Base-by-base conservation (phyloP, 2,797 vertebrate genomes). In the Bucorvus abyssinicus region DNA sequence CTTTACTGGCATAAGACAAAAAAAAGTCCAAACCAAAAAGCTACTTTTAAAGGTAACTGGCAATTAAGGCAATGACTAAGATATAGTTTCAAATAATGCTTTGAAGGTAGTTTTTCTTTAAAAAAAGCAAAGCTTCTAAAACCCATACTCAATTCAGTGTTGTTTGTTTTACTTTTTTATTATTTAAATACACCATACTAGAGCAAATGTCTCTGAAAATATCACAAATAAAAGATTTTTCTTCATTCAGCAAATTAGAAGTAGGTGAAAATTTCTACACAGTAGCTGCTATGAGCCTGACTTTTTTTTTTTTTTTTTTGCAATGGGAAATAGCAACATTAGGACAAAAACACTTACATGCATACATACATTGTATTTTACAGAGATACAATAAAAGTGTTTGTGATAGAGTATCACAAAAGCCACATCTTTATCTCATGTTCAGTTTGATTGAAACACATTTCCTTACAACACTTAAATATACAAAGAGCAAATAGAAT, bases 181-280 rank as follows among this genome's bases (percentile, higher is more conserved):
- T 99, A 99, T 98, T 99, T 99, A 99, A 99, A 99, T 99, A 99
- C 99, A 99, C 99, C 99, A 99, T 99, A 99, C 99, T 99, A 99
- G 99, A 99, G 99, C 99, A 99, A 99, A 99, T 99, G 99, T 99
- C 99, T 99, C 98, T 99, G 99, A 99, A 99, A 99, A 99, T 99
- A 99, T 99, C 99, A 99, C 99, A 99, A 99, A 99, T 99, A 99
- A 98, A 98, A 98, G 99, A 99, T 99, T 99, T 99, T 99, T 99
- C 99, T 99, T 99, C 99, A 99, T 99, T 99, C 99, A 98, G 99
- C 98, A 98, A 98, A 99, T 99, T 98, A 99, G 98, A 99, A 98
- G 99, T 99, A 97, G 98, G 98, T 98, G 98, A 98, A 98, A 98
- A 98, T 98, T 98, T 99, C 98, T 99, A 99, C 98, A 98, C 98